Conservation (phyloP, 2,113 vertebrate genomes). For the Xiphophorus maculatus region DNA sequence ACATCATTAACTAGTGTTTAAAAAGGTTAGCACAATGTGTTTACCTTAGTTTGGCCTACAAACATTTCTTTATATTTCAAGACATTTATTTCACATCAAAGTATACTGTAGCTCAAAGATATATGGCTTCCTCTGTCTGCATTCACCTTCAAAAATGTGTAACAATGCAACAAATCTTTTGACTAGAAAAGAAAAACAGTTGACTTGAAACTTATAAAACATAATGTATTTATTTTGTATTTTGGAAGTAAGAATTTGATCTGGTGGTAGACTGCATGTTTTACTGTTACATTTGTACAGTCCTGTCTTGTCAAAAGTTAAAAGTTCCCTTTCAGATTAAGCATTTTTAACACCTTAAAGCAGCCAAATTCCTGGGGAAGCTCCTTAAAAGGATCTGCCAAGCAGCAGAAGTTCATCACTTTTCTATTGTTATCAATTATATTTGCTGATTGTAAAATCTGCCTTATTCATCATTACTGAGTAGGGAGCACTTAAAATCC, state of each 20-base stretch:
- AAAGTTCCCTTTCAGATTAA: conserved; percentile 54
- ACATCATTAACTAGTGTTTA: conserved; percentile 89
- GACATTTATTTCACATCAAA: conserved; percentile 58
- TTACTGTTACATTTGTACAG: conserved; percentile 69
- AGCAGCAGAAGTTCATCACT: conserved; percentile 57
- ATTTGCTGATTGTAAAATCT: conserved; percentile 76
- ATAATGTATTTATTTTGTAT: conserved; percentile 76
- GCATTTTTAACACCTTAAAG: conserved; percentile 54
- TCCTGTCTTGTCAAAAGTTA: conserved; percentile 62
- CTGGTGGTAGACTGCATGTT: conserved; percentile 77
- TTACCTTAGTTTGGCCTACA: conserved; percentile 87
- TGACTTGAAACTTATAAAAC: conserved; percentile 74
- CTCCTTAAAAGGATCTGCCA: conserved; percentile 62
- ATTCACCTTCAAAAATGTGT: conserved; percentile 30
- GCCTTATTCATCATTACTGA: conserved; percentile 73
- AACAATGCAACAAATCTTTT: conserved; percentile 49
- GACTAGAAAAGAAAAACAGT: conserved; percentile 52
- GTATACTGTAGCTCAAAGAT: conserved; percentile 56
- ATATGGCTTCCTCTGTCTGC: conserved; percentile 41
- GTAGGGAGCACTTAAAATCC: conserved; percentile 73
- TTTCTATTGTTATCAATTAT: conserved; percentile 60
- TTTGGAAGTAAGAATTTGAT: conserved; percentile 64
- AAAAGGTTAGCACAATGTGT: conserved; percentile 88
- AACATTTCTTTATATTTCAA: conserved; percentile 75
- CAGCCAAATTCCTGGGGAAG: conserved; percentile 65